Percentiles rank a stretch among this genome's conserved stretches.
These are phyloP conservation scores for Hydriomena furcata DNA, from an alignment of 2,888 invertebrate species.

Conservation along the genomic window DNA sequence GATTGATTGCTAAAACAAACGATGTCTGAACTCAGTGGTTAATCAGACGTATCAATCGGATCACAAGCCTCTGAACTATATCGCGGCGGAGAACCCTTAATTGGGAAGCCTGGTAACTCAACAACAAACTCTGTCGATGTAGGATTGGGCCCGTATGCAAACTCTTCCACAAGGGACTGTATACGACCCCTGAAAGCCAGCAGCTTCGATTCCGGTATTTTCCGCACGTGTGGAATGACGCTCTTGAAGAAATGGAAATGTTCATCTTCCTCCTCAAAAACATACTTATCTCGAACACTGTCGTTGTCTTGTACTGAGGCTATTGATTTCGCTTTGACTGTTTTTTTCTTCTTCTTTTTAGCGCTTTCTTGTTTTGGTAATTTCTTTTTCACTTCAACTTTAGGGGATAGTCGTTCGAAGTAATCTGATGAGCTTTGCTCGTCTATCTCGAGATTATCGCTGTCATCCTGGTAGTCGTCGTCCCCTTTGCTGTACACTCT, in stretches of 20 bases:
- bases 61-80: slow-evolving; percentile 14
- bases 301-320: slow-evolving; percentile 6
- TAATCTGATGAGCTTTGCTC: slow-evolving; percentile 22
- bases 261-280: slow-evolving; percentile 26
- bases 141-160: slow-evolving; percentile 15
- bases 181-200: slow-evolving; percentile 20
- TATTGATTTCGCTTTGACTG: background rate
- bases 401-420: slow-evolving; percentile 7
- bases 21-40: no score
- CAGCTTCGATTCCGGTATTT: slow-evolving; percentile 16
- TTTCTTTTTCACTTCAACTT: slow-evolving; percentile 8
- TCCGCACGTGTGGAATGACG: slow-evolving; percentile 22
- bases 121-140: slow-evolving; percentile 12
- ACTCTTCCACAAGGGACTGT: slow-evolving; percentile 21
- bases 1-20: no score
- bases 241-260: slow-evolving; percentile 25
- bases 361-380: background rate
- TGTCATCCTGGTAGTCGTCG: background rate
- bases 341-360: slow-evolving; percentile 16
- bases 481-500: slow-evolving; percentile 13
- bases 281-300: slow-evolving; percentile 3
- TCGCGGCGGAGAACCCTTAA: slow-evolving; percentile 17
- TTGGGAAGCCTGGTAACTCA: slow-evolving; percentile 11
- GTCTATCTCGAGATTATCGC: slow-evolving; percentile 1
- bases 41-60: slow-evolving; percentile 17